Conservation (phyloP, 2,888 invertebrate genomes). For the Cryptops parisi region DNA sequence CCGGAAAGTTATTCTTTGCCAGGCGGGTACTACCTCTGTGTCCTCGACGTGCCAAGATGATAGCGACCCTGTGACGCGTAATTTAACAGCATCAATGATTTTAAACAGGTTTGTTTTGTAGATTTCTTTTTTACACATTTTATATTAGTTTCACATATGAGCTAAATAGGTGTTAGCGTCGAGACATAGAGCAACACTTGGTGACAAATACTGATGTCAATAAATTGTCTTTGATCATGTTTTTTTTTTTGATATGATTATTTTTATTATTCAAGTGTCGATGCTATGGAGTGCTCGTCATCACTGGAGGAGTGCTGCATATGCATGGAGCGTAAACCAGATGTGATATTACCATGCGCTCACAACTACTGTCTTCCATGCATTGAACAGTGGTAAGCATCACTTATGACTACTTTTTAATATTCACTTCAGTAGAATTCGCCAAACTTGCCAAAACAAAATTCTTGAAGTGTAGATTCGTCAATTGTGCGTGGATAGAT, state of each 20-base stretch:
- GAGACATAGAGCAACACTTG: no score
- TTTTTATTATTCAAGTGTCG: conserved; percentile 1
- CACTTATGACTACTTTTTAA: no score
- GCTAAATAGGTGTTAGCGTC: no score
- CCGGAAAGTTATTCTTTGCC: conserved; percentile 20
- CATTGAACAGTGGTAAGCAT: conserved; percentile 50
- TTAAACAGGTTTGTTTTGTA: neutral
- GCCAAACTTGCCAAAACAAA: no score
- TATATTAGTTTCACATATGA: no score
- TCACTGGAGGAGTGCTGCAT: conserved; percentile 48
- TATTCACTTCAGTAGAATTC: no score
- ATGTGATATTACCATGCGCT: conserved; percentile 51
- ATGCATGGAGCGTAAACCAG: conserved; percentile 52
- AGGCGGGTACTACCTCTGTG: conserved; percentile 5
- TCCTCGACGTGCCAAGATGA: neutral
- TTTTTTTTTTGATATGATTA: neutral
- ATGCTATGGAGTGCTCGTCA: neutral
- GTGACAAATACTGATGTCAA: no score
- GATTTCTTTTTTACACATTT: neutral
- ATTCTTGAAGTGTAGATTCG: no score
- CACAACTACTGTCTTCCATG: conserved; percentile 55
- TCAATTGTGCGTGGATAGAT: no score
- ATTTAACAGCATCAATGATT: neutral
- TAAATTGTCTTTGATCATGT: no score
- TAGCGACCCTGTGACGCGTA: neutral